Percentiles rank a stretch among this genome's conserved stretches.
These are phyloP conservation scores for Emys orbicularis DNA, from an alignment of 2,797 vertebrate genomes.

Conservation along the genomic window DNA sequence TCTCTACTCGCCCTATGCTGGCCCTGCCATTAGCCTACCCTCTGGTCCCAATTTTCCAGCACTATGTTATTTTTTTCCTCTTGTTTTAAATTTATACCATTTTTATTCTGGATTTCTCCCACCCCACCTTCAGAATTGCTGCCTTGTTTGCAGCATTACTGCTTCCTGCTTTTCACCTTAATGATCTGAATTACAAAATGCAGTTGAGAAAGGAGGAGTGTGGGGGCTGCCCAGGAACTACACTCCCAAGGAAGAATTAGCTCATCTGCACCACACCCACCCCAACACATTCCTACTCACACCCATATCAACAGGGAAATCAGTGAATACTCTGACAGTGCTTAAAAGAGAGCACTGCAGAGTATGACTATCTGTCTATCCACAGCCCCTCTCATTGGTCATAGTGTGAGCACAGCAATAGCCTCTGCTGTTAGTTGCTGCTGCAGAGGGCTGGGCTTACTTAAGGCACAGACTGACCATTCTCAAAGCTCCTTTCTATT, in stretches of 20 bases:
- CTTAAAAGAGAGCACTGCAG: background rate
- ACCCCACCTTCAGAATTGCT: fast-evolving
- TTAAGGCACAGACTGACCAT: background rate
- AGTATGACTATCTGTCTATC: background rate
- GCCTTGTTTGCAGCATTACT: background rate
- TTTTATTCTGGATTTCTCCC: background rate
- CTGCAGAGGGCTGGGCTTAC: background rate
- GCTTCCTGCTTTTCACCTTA: background rate
- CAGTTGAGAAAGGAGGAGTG: fast-evolving
- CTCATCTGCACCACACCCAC: slow-evolving; percentile 29
- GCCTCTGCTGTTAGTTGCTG: background rate
- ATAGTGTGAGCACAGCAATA: background rate
- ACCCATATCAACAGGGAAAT: background rate
- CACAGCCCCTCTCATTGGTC: background rate
- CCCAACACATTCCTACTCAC: background rate
- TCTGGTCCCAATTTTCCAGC: background rate
- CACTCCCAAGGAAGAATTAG: background rate
- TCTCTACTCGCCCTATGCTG: background rate
- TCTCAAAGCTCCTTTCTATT: background rate
- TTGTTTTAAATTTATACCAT: background rate
- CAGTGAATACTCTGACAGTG: background rate
- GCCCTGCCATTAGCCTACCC: background rate
- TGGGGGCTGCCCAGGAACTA: fast-evolving
- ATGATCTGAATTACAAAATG: fast-evolving
- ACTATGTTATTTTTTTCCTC: background rate